Evolutionary conservation across 2,888 invertebrate genomes (phyloP).

Genomic region (Phragmatobia fuliginosa): DNA sequence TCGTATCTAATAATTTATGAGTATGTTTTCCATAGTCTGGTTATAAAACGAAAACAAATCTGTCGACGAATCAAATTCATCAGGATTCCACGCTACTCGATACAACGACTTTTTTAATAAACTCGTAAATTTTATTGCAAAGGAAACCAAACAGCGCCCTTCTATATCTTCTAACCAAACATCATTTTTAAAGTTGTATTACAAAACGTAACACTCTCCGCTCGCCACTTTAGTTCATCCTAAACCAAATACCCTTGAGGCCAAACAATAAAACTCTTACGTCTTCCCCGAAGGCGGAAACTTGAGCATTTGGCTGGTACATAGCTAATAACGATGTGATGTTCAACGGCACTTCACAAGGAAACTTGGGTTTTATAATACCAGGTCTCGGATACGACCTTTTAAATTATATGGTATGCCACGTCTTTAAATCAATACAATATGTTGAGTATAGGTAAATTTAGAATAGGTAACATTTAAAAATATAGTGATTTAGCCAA

Average conservation of each 20-base stretch:
- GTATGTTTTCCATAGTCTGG: too few relatives aligned
- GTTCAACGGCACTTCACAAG: neutral
- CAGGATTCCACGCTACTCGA: too few relatives aligned
- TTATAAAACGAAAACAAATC: too few relatives aligned
- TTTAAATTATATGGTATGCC: neutral
- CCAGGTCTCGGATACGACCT: slow-evolving; percentile 4
- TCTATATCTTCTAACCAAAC: neutral
- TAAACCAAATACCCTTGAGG: slow-evolving; percentile 43
- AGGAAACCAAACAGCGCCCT: neutral
- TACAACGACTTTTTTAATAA: too few relatives aligned
- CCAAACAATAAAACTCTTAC: slow-evolving; percentile 59
- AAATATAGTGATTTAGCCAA: too few relatives aligned
- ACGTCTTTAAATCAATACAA: neutral
- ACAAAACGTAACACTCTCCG: slow-evolving; percentile 10
- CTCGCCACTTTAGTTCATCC: slow-evolving; percentile 5
- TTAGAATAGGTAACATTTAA: neutral
- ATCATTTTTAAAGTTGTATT: neutral
- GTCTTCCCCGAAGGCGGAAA: slow-evolving; percentile 35
- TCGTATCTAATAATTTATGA: too few relatives aligned
- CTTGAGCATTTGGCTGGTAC: slow-evolving; percentile 42
- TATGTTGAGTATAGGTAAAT: neutral
- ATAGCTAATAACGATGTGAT: slow-evolving; percentile 30
- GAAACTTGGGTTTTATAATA: slow-evolving; percentile 6
- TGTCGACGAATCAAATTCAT: too few relatives aligned
- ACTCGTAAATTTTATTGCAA: too few relatives aligned